A percentile compares a stretch with the other conserved stretches of the same genome.
These are phyloP conservation scores for Turnix velox DNA, from an alignment of 2,113 vertebrate genomes.

Conservation along the genomic window DNA sequence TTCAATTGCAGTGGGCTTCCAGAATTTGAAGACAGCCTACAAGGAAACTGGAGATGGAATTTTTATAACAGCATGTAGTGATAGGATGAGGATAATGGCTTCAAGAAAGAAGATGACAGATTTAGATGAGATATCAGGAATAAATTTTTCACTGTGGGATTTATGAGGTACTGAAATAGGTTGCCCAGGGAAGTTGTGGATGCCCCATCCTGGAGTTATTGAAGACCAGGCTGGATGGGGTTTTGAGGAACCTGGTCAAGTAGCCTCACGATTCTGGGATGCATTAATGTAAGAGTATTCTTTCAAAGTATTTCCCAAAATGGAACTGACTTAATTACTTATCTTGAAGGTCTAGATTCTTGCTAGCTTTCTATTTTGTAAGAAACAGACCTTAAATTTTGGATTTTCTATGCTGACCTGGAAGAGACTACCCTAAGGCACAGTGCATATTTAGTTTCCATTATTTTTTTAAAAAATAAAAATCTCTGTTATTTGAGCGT, in stretches of 20 bases:
- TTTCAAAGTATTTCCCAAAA: neutral
- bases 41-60: neutral
- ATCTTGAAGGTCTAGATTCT: neutral
- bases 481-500: neutral
- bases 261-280: neutral
- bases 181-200: neutral
- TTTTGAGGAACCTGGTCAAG: neutral
- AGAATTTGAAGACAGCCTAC: neutral
- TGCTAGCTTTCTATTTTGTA: neutral
- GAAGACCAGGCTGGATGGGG: neutral
- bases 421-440: neutral
- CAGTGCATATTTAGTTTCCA: neutral
- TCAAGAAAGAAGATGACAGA: neutral
- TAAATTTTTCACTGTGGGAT: neutral
- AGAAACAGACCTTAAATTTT: neutral
- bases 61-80: neutral
- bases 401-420: neutral
- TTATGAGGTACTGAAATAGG: neutral
- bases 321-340: neutral
- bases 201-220: neutral
- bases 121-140: neutral
- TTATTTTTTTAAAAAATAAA: neutral
- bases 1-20: neutral
- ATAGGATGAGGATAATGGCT: neutral
- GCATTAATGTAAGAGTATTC: neutral